Evolutionary conservation across 2,113 vertebrate genomes (phyloP).

Genomic region (Pseudopodoces humilis): DNA sequence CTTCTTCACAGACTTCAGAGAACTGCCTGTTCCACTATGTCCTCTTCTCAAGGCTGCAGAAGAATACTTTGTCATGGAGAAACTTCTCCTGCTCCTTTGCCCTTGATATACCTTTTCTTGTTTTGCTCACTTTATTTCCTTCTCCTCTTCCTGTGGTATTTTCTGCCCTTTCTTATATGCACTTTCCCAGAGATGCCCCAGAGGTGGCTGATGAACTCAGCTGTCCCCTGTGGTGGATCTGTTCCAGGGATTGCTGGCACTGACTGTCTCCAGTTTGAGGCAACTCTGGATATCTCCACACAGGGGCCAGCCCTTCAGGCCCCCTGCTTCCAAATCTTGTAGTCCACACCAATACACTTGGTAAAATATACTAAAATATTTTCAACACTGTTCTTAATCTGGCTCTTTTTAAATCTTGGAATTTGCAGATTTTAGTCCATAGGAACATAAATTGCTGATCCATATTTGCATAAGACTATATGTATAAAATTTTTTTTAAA

Average conservation of each 20-base stretch:
- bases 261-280: fast-evolving
- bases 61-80: neutral
- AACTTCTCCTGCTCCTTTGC: neutral
- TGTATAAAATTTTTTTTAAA: neutral
- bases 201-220: neutral
- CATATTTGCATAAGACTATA: neutral
- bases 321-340: neutral
- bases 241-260: neutral
- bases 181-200: neutral
- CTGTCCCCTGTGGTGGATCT: neutral
- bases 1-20: neutral
- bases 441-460: neutral
- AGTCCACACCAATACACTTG: neutral
- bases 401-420: neutral
- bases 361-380: neutral
- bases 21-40: neutral
- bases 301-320: fast-evolving
- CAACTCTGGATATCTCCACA: fast-evolving
- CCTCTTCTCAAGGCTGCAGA: neutral
- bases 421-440: neutral
- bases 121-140: neutral
- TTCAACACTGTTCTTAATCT: neutral
- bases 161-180: neutral
- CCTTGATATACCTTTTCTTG: neutral
- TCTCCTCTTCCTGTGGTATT: neutral